Percentiles rank a stretch among this genome's conserved stretches.
Conservation (phyloP, 2,888 invertebrate genomes). For the Thelaira solivaga region DNA sequence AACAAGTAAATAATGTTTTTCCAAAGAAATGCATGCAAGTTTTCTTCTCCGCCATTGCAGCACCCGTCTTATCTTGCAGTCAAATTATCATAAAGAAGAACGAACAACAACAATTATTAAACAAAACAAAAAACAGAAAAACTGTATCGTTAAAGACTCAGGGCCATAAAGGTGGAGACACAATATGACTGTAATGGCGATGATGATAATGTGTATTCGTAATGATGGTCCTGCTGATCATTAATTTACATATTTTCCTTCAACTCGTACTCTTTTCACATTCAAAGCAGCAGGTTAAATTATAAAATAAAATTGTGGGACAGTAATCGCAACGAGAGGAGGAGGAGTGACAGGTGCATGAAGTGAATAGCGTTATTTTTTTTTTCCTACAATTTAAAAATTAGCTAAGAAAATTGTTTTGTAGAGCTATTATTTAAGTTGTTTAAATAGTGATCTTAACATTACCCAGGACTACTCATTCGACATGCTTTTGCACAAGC, state of each 20-base stretch:
- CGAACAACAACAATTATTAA: not conserved
- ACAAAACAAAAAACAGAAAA: not conserved
- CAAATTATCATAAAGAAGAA: constrained; percentile 9
- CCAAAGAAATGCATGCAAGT: constrained; percentile 48
- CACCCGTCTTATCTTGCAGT: not conserved
- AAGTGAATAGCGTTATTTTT: not conserved
- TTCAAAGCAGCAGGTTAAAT: not conserved
- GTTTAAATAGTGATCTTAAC: no score
- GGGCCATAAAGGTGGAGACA: constrained; percentile 42
- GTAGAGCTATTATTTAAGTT: no score
- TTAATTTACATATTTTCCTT: not conserved
- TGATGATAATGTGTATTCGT: not conserved
- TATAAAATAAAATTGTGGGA: not conserved
- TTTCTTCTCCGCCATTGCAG: not conserved
- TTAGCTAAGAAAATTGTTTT: no score
- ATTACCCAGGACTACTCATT: not conserved
- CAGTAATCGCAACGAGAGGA: not conserved
- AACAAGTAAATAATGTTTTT: constrained; percentile 33
- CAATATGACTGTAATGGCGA: not conserved
- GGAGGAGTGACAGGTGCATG: not conserved
- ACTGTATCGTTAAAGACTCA: constrained; percentile 22
- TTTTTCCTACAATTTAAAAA: no score
- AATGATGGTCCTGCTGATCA: constrained; percentile 3
- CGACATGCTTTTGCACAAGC: no score
- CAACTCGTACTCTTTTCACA: not conserved